Evolutionary conservation across 2,113 vertebrate genomes (phyloP).

Genomic region (Anguilla rostrata): DNA sequence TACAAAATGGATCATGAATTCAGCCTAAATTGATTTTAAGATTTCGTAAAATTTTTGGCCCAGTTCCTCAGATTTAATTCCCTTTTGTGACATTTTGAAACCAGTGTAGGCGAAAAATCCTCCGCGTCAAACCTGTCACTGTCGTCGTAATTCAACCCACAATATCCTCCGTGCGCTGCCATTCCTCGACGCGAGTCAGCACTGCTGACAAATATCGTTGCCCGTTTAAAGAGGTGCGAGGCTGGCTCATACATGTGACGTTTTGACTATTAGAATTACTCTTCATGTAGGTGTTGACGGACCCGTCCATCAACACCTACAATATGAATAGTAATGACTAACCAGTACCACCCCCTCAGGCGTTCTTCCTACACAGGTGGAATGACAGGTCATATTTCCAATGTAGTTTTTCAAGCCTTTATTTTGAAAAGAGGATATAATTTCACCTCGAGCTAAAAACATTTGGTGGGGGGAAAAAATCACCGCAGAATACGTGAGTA

Average conservation of each 20-base stretch:
- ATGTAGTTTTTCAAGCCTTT: neutral
- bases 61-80: neutral
- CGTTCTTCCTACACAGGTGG: neutral
- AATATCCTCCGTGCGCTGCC: neutral
- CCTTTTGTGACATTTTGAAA: neutral
- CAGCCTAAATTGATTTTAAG: neutral
- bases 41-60: neutral
- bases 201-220: neutral
- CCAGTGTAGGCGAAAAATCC: neutral
- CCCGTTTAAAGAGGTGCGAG: neutral
- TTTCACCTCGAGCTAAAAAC: neutral
- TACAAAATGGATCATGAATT: too few relatives aligned
- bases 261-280: constrained; percentile 4
- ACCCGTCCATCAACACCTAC: neutral
- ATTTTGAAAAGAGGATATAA: neutral
- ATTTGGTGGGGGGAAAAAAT: neutral
- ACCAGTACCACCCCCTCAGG: neutral
- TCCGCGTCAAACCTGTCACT: neutral
- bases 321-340: constrained; percentile 4
- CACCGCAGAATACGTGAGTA: neutral
- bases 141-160: neutral
- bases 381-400: neutral
- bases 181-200: neutral
- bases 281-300: neutral
- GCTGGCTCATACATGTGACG: neutral